These are phyloP conservation scores for Zoanthus solanderi DNA, from an alignment of 92 coral and sea anemone genomes.

Conservation along the genomic window DNA sequence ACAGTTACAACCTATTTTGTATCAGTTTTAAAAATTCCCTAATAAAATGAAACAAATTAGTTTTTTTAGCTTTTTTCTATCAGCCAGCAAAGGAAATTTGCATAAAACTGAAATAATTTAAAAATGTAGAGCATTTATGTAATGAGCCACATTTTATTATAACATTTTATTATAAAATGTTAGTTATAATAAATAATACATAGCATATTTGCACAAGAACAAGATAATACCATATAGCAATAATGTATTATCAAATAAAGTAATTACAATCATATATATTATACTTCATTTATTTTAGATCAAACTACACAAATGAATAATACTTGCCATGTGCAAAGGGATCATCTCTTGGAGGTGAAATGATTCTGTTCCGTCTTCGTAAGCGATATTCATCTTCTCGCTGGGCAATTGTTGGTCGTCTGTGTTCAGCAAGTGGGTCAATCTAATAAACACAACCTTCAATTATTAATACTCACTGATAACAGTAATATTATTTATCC, in stretches of 20 bases:
- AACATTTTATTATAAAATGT: too few species aligned
- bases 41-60: too few species aligned
- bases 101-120: too few species aligned
- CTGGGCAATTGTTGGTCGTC: conserved; percentile 94
- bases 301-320: not conserved
- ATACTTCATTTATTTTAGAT: not conserved
- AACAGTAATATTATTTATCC: not conserved
- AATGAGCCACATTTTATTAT: too few species aligned
- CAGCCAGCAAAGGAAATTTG: too few species aligned
- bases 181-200: too few species aligned
- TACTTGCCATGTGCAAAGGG: conserved; percentile 99
- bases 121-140: too few species aligned
- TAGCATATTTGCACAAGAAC: too few species aligned
- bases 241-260: not conserved
- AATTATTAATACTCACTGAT: not conserved
- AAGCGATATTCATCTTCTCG: conserved; percentile 96
- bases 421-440: conserved; percentile 96
- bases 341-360: conserved; percentile 93
- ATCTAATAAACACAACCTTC: conserved; percentile 54
- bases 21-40: too few species aligned
- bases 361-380: conserved; percentile 87
- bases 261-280: not conserved
- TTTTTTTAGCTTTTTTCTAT: too few species aligned
- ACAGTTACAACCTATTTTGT: too few species aligned
- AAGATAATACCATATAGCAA: not conserved